These are phyloP conservation scores for Phylloscopus collybita DNA, from an alignment of 2,797 vertebrate genomes.

Conservation along the genomic window DNA sequence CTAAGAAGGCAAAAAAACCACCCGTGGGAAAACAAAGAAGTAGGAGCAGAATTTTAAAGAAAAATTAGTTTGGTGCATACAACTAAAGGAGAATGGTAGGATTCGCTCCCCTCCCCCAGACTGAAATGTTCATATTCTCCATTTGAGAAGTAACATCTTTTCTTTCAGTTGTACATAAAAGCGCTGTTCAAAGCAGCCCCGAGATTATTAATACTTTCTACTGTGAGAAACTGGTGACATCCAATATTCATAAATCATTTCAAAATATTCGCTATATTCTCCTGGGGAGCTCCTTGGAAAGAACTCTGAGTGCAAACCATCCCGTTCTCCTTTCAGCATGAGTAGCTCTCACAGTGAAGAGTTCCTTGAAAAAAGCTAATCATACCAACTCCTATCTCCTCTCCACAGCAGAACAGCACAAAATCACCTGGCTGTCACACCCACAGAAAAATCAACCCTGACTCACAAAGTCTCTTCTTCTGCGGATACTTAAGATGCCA, in stretches of 20 bases:
- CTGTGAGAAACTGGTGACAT: not conserved
- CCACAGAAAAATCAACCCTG: not conserved
- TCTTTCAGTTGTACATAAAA: not conserved
- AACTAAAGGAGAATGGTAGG: not conserved
- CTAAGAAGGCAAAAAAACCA: not conserved
- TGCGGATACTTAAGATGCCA: not conserved
- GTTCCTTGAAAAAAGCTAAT: not conserved
- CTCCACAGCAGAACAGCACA: not conserved
- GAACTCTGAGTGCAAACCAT: not conserved
- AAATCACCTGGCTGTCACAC: not conserved
- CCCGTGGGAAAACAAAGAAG: not conserved
- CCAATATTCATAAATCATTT: not conserved
- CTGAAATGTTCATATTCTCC: fast-evolving
- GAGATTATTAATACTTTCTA: not conserved
- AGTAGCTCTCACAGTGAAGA: not conserved
- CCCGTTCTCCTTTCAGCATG: not conserved
- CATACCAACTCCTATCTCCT: not conserved
- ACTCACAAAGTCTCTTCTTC: not conserved
- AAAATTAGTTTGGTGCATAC: not conserved
- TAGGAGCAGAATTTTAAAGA: not conserved
- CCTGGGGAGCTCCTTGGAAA: not conserved
- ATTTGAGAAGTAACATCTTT: not conserved
- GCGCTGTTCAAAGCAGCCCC: not conserved
- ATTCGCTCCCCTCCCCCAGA: fast-evolving
- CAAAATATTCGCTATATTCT: not conserved